Base-by-base conservation (phyloP, 2,113 vertebrate genomes). In the Apeltes quadracus region DNA sequence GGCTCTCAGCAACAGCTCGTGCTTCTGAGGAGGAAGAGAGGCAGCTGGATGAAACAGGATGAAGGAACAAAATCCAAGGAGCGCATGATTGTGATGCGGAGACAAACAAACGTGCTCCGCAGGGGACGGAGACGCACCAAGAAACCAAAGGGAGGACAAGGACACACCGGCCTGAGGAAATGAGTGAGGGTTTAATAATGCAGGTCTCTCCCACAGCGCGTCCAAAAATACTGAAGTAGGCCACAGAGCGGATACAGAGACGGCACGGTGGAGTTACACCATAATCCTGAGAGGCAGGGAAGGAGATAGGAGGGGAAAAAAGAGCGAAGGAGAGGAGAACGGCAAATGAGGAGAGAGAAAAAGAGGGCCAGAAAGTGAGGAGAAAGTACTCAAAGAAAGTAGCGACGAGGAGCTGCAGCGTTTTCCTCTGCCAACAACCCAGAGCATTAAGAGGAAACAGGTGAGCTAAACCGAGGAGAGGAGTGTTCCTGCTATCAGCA, bases 1-100 rank as follows among this genome's bases (percentile, higher is more conserved):
- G 0, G 93, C 92, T 72, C 91, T 93, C 54, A 96, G 91, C 76
- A 98, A 72, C 55, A 95, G 64, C 50, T 96, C 90, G 20, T 98
- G 94, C 80, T 95, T 97, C 97, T 99, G 89, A 61, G 87, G 67
- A 73, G 71, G 69, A 55, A 74, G 44, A 79, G 15, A 76, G 29
- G 44, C 20, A 20, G 7, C 5, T 0, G 16, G 29, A 5, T 14
- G 58, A 82, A 16, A 51, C 23, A 36, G 13, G 22, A 69, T 39
- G 66, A 29, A 13, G 5, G 57, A 54, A 44, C 58, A 1, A 3
- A 68, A 44, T 58, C 56, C 29, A 3, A 27, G 39, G 6, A 58
- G 27, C n/a, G 7, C 46, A 7, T 48, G 32, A 41, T 43, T 79
- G 29, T 41, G 62, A 61, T 0, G 12, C 34, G 36, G 22, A 76